phyloP scores from a whole-genome alignment of 2,797 vertebrate genomes.

The Pseudochirops cupreus region DNA sequence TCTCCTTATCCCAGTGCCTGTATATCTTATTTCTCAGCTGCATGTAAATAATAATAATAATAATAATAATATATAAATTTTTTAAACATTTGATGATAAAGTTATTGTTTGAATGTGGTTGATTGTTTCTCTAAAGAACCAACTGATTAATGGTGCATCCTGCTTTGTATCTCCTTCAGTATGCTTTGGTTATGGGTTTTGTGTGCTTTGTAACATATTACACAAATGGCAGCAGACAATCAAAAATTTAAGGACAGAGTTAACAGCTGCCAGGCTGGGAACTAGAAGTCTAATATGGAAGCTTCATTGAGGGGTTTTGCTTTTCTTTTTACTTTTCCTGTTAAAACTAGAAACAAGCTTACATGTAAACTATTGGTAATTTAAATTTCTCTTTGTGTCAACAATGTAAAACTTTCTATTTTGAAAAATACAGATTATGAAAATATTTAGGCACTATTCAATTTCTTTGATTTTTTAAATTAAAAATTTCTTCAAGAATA shows the following conservation, averaged over 20 bases:
- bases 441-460: slow-evolving; percentile 99
- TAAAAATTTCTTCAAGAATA: slow-evolving; percentile 84
- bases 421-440: slow-evolving; percentile 98
- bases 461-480: slow-evolving; percentile 84
- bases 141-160: slow-evolving; percentile 80
- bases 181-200: slow-evolving; percentile 83
- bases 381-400: slow-evolving; percentile 99
- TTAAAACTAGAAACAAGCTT: slow-evolving; percentile 97
- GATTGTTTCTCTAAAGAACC: slow-evolving; percentile 76
- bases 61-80: too few relatives aligned
- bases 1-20: too few relatives aligned
- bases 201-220: slow-evolving; percentile 86
- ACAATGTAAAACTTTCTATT: slow-evolving; percentile 98
- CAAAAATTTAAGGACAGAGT: slow-evolving; percentile 77
- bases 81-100: too few relatives aligned
- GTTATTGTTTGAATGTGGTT: slow-evolving; percentile 71
- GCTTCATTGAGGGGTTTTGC: slow-evolving; percentile 89
- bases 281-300: slow-evolving; percentile 82
- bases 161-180: slow-evolving; percentile 83
- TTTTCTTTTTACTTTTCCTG: slow-evolving; percentile 90
- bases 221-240: slow-evolving; percentile 91
- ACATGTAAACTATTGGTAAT: slow-evolving; percentile 96
- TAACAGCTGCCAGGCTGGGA: slow-evolving; percentile 79
- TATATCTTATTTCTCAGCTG: too few relatives aligned
- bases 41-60: too few relatives aligned